Evolutionary conservation across 2,888 invertebrate species (phyloP), one percentile per base, ranked within the genome.

Genomic region (Stenotaenia linearis): DNA sequence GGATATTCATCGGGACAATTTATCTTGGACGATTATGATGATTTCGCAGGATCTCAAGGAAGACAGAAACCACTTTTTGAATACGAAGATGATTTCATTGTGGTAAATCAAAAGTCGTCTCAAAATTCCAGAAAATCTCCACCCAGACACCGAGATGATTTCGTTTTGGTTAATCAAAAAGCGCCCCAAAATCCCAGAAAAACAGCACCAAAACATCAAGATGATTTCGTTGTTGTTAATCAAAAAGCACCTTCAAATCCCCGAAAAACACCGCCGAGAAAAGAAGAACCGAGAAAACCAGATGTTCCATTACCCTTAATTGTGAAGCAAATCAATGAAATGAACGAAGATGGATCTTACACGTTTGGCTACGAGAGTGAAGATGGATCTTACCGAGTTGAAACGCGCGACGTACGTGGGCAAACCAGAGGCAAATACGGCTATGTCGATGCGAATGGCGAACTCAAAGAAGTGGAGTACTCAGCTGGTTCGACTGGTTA

Each of bases 351-450:
- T 85, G 94, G 94, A 30, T 93, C 93, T 0, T 94, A 94, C 84
- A 93, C 93, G 0, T 92, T 92, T 81, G 94, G 94, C 0, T 94
- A 93, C 84, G 94, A 94, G 87, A 93, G 93, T 1, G 93, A 92
- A 76, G 94, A 94, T 85, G 94, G 94, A 3, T 92, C 93, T 0
- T 94, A 93, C 86, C 93, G 94, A 88, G 93, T 94, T 84, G 94
- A 92, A 86, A 94, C 93, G 2, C 88, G 94, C 80, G 94, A 94
- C 76, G 92, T 92, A 0, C 94, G 94, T 87, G 94, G 94, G 7
- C 92, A 93, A 85, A 92, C 93, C 82, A 93, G 93, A 86, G 93
- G 93, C 61, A 93, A 93, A 78, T 94, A 93, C 84, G 94, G 94
- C 61, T 94, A 92, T 85, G 89, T 93, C 77, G 93, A 94, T 86